Conservation (phyloP, 2,113 vertebrate species). For the Notarius quadriscutis region DNA sequence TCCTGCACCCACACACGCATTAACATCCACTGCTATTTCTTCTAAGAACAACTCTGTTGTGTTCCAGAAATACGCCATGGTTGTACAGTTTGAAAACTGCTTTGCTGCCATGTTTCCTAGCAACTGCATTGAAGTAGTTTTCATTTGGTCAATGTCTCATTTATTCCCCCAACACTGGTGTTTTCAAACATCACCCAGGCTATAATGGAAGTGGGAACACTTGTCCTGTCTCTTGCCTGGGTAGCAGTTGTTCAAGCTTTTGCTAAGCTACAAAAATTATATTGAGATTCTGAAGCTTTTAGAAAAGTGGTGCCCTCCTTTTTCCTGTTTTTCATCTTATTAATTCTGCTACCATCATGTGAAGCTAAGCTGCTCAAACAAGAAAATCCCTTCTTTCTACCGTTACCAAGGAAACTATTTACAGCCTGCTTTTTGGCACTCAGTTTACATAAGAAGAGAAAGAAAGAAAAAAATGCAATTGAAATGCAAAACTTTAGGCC, state of each 20-base stretch:
- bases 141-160: slow-evolving; percentile 19
- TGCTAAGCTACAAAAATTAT: not conserved
- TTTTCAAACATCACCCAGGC: not conserved
- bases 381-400: slow-evolving; percentile 54
- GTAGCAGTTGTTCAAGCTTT: not conserved
- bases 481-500: not conserved
- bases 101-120: slow-evolving; percentile 48
- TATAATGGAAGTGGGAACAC: not conserved
- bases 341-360: slow-evolving; percentile 32
- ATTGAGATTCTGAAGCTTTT: slow-evolving; percentile 1
- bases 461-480: slow-evolving; percentile 26
- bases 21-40: slow-evolving; percentile 22
- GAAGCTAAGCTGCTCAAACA: slow-evolving; percentile 52
- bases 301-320: slow-evolving; percentile 10
- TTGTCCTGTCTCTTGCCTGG: not conserved
- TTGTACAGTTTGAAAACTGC: slow-evolving; percentile 30
- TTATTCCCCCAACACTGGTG: slow-evolving; percentile 32
- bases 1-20: slow-evolving; percentile 21
- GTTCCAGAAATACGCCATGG: slow-evolving; percentile 34
- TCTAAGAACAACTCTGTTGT: slow-evolving; percentile 30
- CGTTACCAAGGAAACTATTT: slow-evolving; percentile 62
- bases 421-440: slow-evolving; percentile 42
- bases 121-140: slow-evolving; percentile 43
- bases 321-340: slow-evolving; percentile 41
- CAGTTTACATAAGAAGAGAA: slow-evolving; percentile 20